Evolutionary conservation across 2,797 vertebrate genomes (phyloP), one percentile per base, ranked within the genome.

Genomic region (Babyrousa celebensis): DNA sequence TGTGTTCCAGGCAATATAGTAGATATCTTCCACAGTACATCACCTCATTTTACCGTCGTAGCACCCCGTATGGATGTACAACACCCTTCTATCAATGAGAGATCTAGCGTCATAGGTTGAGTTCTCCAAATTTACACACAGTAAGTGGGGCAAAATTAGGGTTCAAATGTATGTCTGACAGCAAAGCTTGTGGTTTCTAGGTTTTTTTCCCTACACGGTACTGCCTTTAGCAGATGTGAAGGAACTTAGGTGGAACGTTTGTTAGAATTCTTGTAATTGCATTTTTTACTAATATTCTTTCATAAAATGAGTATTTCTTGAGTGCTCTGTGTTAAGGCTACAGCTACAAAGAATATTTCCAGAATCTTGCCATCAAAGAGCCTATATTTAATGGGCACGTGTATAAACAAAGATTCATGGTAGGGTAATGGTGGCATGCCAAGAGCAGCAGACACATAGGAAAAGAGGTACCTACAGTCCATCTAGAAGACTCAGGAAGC

Each of bases 211-310:
- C 67, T 92, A 1, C n/a, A 40, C 29, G 32, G 2, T 89, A 40
- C 43, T 74, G 23, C 20, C 27, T 83, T 79, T 78, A 25, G 21
- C 54, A 75, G 12, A 88, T 79, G 20, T 32, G 2, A 17, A 91
- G 0, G 84, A 88, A 92, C 16, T 89, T 85, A 56, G 21, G 60
- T 48, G 92, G 29, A 90, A 70, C 82, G 12, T 83, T 74, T 78
- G 56, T 75, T 89, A 67, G 25, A 43, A 70, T 89, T 48, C 3
- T 77, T 70, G 0, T 95, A 72, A 52, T 85, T 93, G 52, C 3
- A 56, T 85, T 88, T 96, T 94, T 94, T 77, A 62, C 29, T 54
- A 87, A 9, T 78, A 32, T 95, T 85, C 32, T 85, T 95, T 63
- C 70, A 65, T n/a, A 77, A 72, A 65, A 79, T 20, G 27, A 65